Percentiles rank a stretch among this genome's conserved stretches.
Conservation (phyloP, 1,140 invertebrate genomes). For the Parasteatoda tepidariorum region DNA sequence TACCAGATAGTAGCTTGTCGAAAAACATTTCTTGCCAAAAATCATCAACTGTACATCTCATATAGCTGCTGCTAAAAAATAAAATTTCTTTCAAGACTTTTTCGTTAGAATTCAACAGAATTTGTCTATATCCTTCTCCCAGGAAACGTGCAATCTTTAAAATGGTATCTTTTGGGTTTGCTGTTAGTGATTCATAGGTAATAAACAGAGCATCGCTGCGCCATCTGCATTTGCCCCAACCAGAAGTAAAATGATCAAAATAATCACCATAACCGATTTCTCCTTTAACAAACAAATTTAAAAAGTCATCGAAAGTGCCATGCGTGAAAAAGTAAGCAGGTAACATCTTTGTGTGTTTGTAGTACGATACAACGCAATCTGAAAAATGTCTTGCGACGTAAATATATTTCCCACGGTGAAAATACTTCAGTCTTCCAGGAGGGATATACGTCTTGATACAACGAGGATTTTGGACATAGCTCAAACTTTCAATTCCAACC, state of each 20-base stretch:
- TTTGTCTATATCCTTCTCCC: slow-evolving; percentile 63
- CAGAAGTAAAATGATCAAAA: slow-evolving; percentile 67
- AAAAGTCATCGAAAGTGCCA: slow-evolving; percentile 66
- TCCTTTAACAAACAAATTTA: slow-evolving; percentile 67
- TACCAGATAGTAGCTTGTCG: neutral
- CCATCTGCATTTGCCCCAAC: slow-evolving; percentile 64
- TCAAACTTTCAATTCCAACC: neutral
- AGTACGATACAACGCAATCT: slow-evolving; percentile 62
- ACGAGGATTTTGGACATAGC: neutral
- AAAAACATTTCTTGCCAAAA: neutral
- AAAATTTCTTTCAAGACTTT: slow-evolving; percentile 64
- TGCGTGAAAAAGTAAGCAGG: slow-evolving; percentile 30
- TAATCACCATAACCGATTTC: slow-evolving; percentile 67
- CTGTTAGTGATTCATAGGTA: slow-evolving; percentile 63
- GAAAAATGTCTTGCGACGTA: slow-evolving; percentile 62
- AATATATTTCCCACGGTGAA: slow-evolving; percentile 61
- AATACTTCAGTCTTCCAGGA: slow-evolving; percentile 18
- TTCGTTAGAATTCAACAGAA: slow-evolving; percentile 63
- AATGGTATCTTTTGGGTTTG: slow-evolving; percentile 67
- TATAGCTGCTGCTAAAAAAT: slow-evolving; percentile 70
- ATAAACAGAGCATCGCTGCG: slow-evolving; percentile 67
- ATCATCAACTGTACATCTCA: slow-evolving; percentile 68
- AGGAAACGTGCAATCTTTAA: slow-evolving; percentile 70
- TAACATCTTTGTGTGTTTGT: slow-evolving; percentile 56
- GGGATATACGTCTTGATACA: slow-evolving; percentile 51